Conservation (phyloP, 2,888 invertebrate genomes). For the Muschampia plurimacula region DNA sequence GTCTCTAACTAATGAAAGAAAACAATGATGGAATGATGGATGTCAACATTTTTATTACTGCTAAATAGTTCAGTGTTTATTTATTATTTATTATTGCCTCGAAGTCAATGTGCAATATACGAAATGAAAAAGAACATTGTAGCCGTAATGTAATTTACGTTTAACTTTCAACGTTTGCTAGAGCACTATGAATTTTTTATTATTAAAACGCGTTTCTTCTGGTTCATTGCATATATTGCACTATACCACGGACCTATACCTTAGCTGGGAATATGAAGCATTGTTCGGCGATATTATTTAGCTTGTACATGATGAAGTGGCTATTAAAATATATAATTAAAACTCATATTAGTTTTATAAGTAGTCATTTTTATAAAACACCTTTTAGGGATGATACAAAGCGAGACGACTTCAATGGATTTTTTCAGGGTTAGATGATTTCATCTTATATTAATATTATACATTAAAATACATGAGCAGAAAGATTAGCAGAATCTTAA, state of each 20-base stretch:
- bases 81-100: constrained; percentile 15
- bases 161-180: constrained; percentile 8
- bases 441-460: too few relatives aligned
- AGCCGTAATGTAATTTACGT: constrained; percentile 15
- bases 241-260: neutral
- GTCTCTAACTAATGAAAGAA: neutral
- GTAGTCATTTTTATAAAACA: too few relatives aligned
- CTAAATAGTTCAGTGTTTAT: constrained; percentile 4
- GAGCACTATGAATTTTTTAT: constrained; percentile 21
- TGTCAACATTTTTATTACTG: constrained; percentile 8
- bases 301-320: too few relatives aligned
- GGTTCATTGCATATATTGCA: neutral
- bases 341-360: too few relatives aligned
- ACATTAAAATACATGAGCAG: too few relatives aligned
- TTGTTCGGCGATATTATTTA: neutral
- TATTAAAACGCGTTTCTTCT: constrained; percentile 18
- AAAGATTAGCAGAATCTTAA: too few relatives aligned
- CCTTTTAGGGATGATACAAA: too few relatives aligned
- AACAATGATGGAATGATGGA: neutral
- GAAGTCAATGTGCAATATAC: constrained; percentile 19
- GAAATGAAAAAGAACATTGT: neutral
- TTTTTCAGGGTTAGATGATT: too few relatives aligned
- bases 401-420: too few relatives aligned
- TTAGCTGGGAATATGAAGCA: neutral
- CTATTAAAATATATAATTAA: too few relatives aligned